Evolutionary conservation across 2,888 invertebrate genomes (phyloP).

Genomic region (Julus scandinavius): DNA sequence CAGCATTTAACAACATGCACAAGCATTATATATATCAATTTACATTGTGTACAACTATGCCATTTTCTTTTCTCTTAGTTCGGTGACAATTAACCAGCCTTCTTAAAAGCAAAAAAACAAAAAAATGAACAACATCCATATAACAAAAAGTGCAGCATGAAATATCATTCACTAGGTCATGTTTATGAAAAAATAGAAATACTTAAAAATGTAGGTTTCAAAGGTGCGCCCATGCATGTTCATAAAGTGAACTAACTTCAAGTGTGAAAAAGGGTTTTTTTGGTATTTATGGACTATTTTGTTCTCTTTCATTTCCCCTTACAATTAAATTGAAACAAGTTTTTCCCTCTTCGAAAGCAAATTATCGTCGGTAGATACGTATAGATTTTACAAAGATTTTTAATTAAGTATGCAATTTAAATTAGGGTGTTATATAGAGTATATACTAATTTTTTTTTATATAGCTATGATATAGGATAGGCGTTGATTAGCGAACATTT

Average conservation of each 20-base stretch:
- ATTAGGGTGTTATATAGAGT: too few species aligned
- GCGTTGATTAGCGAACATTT: background rate
- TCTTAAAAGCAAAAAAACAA: background rate
- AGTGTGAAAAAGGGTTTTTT: background rate
- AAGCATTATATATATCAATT: background rate
- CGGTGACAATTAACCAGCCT: background rate
- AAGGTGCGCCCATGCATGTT: background rate
- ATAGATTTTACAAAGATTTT: background rate
- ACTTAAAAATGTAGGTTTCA: background rate
- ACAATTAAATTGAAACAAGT: slow-evolving; percentile 2
- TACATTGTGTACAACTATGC: background rate
- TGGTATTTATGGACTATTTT: background rate
- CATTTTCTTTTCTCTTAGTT: background rate
- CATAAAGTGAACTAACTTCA: background rate
- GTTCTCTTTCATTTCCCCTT: background rate
- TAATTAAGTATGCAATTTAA: background rate
- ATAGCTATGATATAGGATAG: too few species aligned
- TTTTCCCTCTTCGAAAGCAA: background rate
- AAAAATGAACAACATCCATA: background rate
- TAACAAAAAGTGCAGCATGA: background rate
- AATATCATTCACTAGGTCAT: background rate
- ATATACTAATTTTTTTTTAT: too few species aligned
- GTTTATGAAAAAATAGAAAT: background rate
- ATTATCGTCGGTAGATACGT: slow-evolving; percentile 6
- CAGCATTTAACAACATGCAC: background rate